phyloP scores from a whole-genome alignment of 2,113 vertebrate species.

The Eulemur macaco region DNA sequence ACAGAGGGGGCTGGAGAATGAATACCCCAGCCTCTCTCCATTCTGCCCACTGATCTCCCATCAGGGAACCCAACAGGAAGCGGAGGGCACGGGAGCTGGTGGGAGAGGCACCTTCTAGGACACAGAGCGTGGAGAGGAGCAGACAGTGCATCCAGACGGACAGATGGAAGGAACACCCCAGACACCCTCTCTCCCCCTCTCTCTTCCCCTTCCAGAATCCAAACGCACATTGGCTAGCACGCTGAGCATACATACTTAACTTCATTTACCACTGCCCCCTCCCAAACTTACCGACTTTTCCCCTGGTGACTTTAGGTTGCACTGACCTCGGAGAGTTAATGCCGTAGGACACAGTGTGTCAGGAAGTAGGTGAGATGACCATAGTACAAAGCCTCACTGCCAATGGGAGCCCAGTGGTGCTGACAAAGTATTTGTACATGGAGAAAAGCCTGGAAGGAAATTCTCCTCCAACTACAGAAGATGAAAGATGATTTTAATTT shows the following conservation, averaged over 20 bases:
- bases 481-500: not conserved
- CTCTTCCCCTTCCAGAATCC: not conserved
- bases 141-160: not conserved
- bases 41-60: not conserved
- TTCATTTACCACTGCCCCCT: not conserved
- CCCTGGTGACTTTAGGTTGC: not conserved
- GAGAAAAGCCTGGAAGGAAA: not conserved
- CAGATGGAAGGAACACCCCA: not conserved
- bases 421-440: not conserved
- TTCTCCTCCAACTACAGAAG: rapidly evolving
- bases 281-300: not conserved
- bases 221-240: not conserved
- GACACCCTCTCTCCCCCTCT: not conserved
- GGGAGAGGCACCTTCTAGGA: not conserved
- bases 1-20: not conserved
- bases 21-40: not conserved
- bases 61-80: not conserved
- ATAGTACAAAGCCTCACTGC: not conserved
- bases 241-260: not conserved
- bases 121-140: rapidly evolving
- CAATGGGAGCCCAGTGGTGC: rapidly evolving
- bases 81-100: rapidly evolving
- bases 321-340: not conserved
- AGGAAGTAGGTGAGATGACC: not conserved
- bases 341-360: rapidly evolving